Evolutionary conservation across 2,888 invertebrate genomes (phyloP), one percentile per base, ranked within the genome.

Genomic region (Mythimna pallens): DNA sequence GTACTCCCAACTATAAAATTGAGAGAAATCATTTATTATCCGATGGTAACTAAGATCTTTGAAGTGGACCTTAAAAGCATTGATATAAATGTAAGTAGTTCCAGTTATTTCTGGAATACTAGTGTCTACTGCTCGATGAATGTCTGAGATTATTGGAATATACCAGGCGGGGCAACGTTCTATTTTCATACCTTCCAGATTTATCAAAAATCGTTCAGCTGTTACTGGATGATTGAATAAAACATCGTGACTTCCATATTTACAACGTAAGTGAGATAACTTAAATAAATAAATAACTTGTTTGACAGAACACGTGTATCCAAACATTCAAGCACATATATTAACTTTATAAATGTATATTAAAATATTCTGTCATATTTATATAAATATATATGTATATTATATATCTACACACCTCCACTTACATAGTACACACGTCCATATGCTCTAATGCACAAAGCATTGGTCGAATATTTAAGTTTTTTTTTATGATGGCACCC

Each of bases 121-220:
- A 76, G 36, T 43, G 34, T 36, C 47, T 47, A n/a, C 43, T 7
- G 43, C 9, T 52, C 1, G 25, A 30, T 20, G 61, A 75, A 36
- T 25, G 20, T 67, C 59, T 47, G 47, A 55, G 68, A 75, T 68
- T 76, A 76, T 75, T 68, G 47, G 22, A 54, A 47, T 10, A 17
- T 30, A 61, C 0, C n/a, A 20, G 34, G 9, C 6, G 6, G 34
- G 10, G 20, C 61, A 20, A 22, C 12, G 14, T 62, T 62, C 36
- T n/a, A 70, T 62, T 76, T 75, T 75, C 22, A 22, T 76, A 34
- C 4, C 59, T 61, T 40, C 40, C 20, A 55, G 36, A 69, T 76
- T 57, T 62, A 62, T 62, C 47, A 70, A 50, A 50, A 76, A 69
- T 17, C 47, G 12, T 69, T 68, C 40, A 59, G 30, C n/a, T 55